Evolutionary conservation across 2,888 invertebrate genomes (phyloP), one percentile per base, ranked within the genome.

Genomic region (Clunio marinus): DNA sequence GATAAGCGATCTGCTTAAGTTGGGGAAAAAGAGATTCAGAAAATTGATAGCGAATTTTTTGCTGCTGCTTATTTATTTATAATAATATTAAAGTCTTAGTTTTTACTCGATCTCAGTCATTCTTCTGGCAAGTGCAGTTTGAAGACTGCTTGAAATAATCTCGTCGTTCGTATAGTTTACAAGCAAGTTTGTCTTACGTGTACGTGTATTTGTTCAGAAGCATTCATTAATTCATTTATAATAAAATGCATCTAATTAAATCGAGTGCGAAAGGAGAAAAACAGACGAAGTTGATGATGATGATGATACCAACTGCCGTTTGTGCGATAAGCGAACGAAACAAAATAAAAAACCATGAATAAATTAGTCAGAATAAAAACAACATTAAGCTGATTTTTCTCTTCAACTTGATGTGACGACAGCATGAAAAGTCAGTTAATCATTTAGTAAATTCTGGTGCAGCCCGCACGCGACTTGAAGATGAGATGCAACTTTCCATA

Each of bases 201-300:
- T 22, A 8, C 7, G 13, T 66, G 65, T 51, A 24, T n/a, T n/a
- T 27, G 66, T 32, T 32, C 45, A 22, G 35, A 41, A 37, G 45
- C 66, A 62, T 41, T 66, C 66, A 66, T 66, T 66, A 66, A 66
- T 66, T 66, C 66, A 66, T 66, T 66, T 66, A 66, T 66, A 46
- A 65, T 65, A 66, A 66, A 66, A 66, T 66, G 66, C 66, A 66
- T 66, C 66, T 66, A 66, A 66, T 66, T 66, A 66, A 66, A 66
- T 66, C 51, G 51, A 27, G 66, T 35, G 66, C 27, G 66, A 46
- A 45, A 63, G 57, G 27, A 27, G 27, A 27, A 63, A 62, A 63
- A 46, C 25, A 63, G n/a, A 46, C 25, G 46, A n/a, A n/a, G n/a
- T 4, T 46, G 32, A 35, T 10, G 41, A 35, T 22, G 20, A 55